These are phyloP conservation scores for Sebastes nivosus DNA, from an alignment of 2,797 vertebrate genomes.

Conservation along the genomic window DNA sequence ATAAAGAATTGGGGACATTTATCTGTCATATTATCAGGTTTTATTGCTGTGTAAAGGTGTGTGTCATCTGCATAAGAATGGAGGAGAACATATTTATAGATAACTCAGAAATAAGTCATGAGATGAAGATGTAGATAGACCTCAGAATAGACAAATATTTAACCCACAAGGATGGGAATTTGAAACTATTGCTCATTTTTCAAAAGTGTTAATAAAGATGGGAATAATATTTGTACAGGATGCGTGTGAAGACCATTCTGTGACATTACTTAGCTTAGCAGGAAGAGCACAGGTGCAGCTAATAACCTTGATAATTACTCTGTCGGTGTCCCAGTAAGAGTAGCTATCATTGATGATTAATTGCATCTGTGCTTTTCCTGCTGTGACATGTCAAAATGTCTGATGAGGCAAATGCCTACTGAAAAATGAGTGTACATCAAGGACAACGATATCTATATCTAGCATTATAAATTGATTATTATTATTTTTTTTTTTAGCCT, in stretches of 20 bases:
- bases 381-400: no score
- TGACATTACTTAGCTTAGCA: neutral
- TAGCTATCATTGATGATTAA: neutral
- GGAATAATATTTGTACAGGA: neutral
- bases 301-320: neutral
- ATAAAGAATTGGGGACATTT: neutral
- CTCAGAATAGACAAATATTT: neutral
- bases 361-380: neutral
- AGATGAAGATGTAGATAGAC: no score
- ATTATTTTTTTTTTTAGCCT: neutral
- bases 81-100: neutral
- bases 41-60: neutral
- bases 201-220: neutral
- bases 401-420: no score
- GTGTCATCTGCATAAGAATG: conserved; percentile 1
- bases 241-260: neutral
- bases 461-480: neutral
- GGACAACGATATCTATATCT: neutral
- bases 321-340: no score
- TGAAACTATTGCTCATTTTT: neutral
- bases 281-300: neutral
- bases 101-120: neutral
- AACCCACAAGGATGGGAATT: no score
- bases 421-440: neutral
- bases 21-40: neutral